Percentiles rank a stretch among this genome's conserved stretches.
Evolutionary conservation across 2,797 vertebrate species (phyloP).

Genomic region (Epinephelus malabaricus): DNA sequence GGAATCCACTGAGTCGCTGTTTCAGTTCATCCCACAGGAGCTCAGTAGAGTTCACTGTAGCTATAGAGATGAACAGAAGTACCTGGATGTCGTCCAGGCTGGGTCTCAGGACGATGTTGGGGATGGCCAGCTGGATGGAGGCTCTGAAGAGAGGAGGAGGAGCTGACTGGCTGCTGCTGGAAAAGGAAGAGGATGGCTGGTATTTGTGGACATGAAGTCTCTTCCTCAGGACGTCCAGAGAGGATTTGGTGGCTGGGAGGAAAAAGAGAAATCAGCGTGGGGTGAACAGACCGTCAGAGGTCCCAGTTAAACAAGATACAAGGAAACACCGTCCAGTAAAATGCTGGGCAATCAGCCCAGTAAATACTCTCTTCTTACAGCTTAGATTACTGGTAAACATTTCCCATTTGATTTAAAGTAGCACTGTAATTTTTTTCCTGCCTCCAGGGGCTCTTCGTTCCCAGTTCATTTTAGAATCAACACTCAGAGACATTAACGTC

Average conservation of each 20-base stretch:
- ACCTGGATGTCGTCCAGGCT: slow-evolving; percentile 90
- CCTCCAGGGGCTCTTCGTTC: no score
- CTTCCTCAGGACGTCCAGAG: slow-evolving; percentile 84
- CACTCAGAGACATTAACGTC: no score
- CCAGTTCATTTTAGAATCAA: no score
- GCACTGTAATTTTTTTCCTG: no score
- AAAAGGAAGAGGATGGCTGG: slow-evolving; percentile 56
- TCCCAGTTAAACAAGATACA: background rate
- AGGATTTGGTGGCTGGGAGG: slow-evolving; percentile 84
- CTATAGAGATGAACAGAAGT: background rate
- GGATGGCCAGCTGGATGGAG: slow-evolving; percentile 87
- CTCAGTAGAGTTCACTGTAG: background rate
- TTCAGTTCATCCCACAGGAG: no score
- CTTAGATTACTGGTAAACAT: no score
- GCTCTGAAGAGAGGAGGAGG: slow-evolving; percentile 83
- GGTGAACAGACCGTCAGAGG: background rate
- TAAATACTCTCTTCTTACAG: no score
- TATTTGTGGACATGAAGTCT: slow-evolving; percentile 77
- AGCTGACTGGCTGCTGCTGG: slow-evolving; percentile 9
- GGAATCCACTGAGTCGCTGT: no score
- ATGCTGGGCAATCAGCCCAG: no score
- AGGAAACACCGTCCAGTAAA: no score
- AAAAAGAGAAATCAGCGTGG: background rate
- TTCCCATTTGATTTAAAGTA: no score
- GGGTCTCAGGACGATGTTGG: slow-evolving; percentile 87